phyloP scores from a whole-genome alignment of 1,140 invertebrate genomes.

The Daktulosphaira vitifoliae region DNA sequence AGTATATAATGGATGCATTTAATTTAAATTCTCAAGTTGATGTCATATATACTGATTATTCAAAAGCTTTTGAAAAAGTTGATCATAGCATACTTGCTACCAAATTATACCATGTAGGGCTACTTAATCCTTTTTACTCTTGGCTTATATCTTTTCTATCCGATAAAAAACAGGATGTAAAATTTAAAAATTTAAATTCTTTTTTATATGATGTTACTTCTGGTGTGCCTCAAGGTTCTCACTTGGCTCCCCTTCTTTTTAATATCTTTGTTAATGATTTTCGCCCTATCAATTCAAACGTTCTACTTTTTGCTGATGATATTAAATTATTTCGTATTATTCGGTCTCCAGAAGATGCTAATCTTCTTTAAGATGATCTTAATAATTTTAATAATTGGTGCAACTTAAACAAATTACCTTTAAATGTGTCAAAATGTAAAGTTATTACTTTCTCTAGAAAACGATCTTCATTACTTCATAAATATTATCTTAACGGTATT shows the following conservation, averaged over 20 bases:
- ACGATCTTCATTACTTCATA: background rate
- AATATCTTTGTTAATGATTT: background rate
- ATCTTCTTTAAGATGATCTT: background rate
- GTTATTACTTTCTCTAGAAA: background rate
- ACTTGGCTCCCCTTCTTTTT: background rate
- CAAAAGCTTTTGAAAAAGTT: background rate
- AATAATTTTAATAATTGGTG: background rate
- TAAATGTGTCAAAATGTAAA: background rate
- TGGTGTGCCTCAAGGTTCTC: background rate
- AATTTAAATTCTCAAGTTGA: background rate
- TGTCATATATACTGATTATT: background rate
- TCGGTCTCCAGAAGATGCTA: background rate
- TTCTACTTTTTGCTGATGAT: background rate
- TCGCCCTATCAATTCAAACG: background rate
- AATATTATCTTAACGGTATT: background rate
- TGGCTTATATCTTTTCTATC: background rate
- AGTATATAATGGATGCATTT: background rate
- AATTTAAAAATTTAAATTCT: no score
- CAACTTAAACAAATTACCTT: background rate
- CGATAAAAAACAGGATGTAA: no score
- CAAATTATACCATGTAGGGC: background rate
- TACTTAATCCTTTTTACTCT: background rate
- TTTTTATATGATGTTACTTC: no score
- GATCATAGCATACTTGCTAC: background rate
- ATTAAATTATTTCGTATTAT: background rate